Base-by-base conservation (phyloP, 2,888 invertebrate species). In the Orthonychiurus folsomi region DNA sequence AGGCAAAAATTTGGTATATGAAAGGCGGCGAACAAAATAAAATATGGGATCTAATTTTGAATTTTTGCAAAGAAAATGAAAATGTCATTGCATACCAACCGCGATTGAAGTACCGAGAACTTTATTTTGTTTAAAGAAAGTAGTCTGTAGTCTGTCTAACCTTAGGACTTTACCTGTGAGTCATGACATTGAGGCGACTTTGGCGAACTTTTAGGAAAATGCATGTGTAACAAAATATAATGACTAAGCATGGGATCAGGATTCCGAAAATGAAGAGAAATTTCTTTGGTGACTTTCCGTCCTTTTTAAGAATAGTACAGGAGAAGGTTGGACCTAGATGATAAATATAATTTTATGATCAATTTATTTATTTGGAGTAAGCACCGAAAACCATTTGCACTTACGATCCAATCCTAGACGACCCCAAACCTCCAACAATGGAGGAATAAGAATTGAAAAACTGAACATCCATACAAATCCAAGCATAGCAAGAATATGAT, bases 281-380 rank as follows among this genome's bases (percentile, higher is more conserved):
- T 76, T 89, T 91, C 79, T 91, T 90, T 2, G 91, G 91, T 1
- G 90, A 91, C 67, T 78, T 81, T 50, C 86, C 87, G 74, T 87
- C 81, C 74, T 88, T 86, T 67, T 83, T 82, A 57, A 92, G 80
- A 71, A 93, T 91, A 24, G 93, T 93, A 77, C 93, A 93, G 0
- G 92, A 92, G 76, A 92, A 93, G 1, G 91, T 89, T 23, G 83
- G 81, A 27, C n/a, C n/a, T n/a, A n/a, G n/a, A n/a, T n/a, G n/a
- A n/a, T n/a, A n/a, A n/a, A n/a, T n/a, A n/a, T n/a, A n/a, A n/a
- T n/a, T n/a, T n/a, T n/a, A n/a, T n/a, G n/a, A n/a, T n/a, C n/a
- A n/a, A n/a, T n/a, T n/a, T n/a, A n/a, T n/a, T n/a, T n/a, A n/a
- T n/a, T n/a, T n/a, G n/a, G n/a, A n/a, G n/a, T n/a, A n/a, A n/a